Percentiles rank a stretch among this genome's conserved stretches.
Conservation (phyloP, 1,140 invertebrate species). For the Heterodera schachtii region DNA sequence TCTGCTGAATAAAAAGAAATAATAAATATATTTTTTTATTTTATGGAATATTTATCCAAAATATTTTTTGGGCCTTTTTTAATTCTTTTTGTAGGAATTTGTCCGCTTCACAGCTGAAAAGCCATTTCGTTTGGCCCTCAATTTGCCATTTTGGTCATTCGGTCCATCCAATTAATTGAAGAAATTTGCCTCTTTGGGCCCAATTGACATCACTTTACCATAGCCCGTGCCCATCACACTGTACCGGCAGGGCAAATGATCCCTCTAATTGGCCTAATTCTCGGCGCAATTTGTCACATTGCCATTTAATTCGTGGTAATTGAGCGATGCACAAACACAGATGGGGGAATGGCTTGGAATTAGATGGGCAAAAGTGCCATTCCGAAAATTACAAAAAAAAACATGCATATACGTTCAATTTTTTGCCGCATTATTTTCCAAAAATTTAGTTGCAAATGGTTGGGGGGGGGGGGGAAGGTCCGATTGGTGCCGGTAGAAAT, state of each 20-base stretch:
- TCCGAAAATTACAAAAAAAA: background rate
- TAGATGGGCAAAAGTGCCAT: background rate
- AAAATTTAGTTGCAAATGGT: too few relatives aligned
- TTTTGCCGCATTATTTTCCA: too few relatives aligned
- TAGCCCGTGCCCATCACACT: background rate
- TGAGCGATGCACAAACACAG: background rate
- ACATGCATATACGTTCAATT: too few relatives aligned
- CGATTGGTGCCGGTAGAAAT: too few relatives aligned
- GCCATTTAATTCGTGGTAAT: conserved; percentile 3
- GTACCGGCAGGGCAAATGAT: background rate
- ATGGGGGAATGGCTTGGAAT: background rate
- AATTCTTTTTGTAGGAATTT: background rate
- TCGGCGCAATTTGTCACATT: background rate
- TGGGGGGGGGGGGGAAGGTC: too few relatives aligned
- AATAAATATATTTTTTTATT: too few relatives aligned
- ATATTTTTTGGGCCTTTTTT: too few relatives aligned
- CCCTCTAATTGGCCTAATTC: background rate
- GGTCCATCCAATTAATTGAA: background rate
- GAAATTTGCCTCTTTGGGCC: background rate
- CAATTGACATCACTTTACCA: background rate
- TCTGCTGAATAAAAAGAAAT: background rate
- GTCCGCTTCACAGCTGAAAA: background rate
- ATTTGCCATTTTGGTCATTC: background rate
- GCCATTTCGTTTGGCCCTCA: too few relatives aligned
- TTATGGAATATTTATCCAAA: too few relatives aligned